Conservation (phyloP, 2,888 invertebrate species). For the Diarsia mendica region DNA sequence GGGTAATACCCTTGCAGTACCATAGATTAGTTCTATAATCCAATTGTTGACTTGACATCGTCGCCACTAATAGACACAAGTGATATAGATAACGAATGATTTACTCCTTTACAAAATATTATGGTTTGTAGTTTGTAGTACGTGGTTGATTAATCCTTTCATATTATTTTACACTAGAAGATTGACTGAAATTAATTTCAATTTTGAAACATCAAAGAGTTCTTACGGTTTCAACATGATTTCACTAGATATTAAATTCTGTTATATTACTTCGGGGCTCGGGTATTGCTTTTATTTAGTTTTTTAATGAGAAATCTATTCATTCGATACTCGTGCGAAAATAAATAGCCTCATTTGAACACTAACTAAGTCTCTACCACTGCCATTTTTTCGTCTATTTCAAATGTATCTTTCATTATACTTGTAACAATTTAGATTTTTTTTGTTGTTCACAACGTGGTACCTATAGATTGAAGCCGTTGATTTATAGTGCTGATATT, state of each 20-base stretch:
- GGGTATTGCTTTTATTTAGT: constrained; percentile 9
- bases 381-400: constrained; percentile 22
- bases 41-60: constrained; percentile 38
- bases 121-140: constrained; percentile 4
- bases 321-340: constrained; percentile 18
- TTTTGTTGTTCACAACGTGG: constrained; percentile 39
- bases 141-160: constrained; percentile 12
- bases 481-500: constrained; percentile 57
- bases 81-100: constrained; percentile 36
- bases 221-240: background rate
- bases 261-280: constrained; percentile 16
- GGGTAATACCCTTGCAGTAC: constrained; percentile 41
- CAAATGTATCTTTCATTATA: constrained; percentile 41
- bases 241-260: constrained; percentile 13
- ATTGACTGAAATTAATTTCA: constrained; percentile 14
- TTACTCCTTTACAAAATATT: constrained; percentile 35
- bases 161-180: constrained; percentile 4
- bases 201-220: constrained; percentile 5
- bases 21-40: constrained; percentile 50
- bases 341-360: constrained; percentile 15
- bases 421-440: constrained; percentile 44
- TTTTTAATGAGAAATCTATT: constrained; percentile 8
- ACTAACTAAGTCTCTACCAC: constrained; percentile 7
- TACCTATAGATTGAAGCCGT: constrained; percentile 32
- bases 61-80: constrained; percentile 26